These are phyloP conservation scores for Otolemur garnettii DNA, from an alignment of 2,113 vertebrate genomes.

Conservation along the genomic window DNA sequence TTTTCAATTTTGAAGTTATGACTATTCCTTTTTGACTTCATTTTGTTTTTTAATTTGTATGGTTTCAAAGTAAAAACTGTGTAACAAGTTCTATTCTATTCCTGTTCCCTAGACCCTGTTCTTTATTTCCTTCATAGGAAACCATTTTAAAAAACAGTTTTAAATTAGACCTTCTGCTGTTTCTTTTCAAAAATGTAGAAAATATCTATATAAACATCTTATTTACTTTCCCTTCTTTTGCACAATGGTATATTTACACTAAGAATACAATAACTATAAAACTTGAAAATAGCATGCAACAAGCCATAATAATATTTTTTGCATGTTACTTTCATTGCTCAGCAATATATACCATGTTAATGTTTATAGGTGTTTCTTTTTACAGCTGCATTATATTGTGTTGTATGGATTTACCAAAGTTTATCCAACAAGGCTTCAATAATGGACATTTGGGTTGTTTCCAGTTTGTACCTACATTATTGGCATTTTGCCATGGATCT, in stretches of 20 bases:
- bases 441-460: neutral
- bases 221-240: neutral
- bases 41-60: neutral
- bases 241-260: neutral
- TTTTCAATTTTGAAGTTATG: slow-evolving; percentile 13
- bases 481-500: neutral
- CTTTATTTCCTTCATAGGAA: neutral
- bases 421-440: neutral
- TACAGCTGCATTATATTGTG: neutral
- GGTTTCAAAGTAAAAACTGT: neutral
- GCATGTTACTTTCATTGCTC: neutral
- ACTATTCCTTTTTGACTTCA: neutral
- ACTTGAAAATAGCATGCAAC: neutral
- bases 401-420: neutral
- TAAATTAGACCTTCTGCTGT: neutral
- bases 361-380: neutral
- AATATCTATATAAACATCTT: neutral
- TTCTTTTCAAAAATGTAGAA: slow-evolving; percentile 53
- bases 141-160: neutral
- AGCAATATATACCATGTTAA: neutral
- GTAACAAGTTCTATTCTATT: neutral
- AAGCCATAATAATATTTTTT: neutral
- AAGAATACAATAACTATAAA: neutral
- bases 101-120: neutral
- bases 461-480: neutral